Percentiles rank a stretch among this genome's conserved stretches.
phyloP scores from a whole-genome alignment of 2,888 invertebrate genomes.

The Phaedon cochleariae region DNA sequence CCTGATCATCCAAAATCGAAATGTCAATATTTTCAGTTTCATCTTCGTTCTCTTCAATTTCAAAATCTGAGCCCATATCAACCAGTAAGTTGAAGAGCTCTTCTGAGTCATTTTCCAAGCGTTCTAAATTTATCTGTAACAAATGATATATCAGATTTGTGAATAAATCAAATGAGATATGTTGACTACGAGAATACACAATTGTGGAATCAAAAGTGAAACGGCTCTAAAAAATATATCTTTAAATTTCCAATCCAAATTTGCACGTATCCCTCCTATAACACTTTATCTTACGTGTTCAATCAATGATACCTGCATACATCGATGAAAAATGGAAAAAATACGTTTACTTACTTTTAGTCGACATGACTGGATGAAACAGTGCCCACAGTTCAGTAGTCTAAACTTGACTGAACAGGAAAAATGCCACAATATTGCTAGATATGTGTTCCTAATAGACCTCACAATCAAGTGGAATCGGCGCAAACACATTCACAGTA shows the following conservation, averaged over 20 bases:
- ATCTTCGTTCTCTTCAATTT: neutral
- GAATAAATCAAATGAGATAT: neutral
- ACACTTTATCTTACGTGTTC: neutral
- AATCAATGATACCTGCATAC: neutral
- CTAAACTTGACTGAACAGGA: too few species aligned
- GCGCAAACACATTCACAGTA: too few species aligned
- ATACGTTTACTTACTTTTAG: too few species aligned
- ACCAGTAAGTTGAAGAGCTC: neutral
- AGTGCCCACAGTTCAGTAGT: neutral
- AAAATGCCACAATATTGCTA: too few species aligned
- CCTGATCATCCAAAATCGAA: neutral
- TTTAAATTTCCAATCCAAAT: neutral
- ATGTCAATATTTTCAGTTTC: neutral
- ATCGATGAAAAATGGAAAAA: neutral
- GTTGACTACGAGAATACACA: too few species aligned
- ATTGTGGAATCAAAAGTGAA: too few species aligned
- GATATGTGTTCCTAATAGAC: neutral
- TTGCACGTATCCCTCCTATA: neutral
- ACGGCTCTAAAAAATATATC: too few species aligned
- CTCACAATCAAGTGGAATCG: neutral
- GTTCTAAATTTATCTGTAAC: neutral
- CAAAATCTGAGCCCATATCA: neutral
- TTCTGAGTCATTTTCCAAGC: neutral
- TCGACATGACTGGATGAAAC: slow-evolving; percentile 8
- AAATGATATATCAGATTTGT: neutral